These are phyloP conservation scores for Anguilla marmorata DNA, from an alignment of 2,797 vertebrate species.

Conservation along the genomic window DNA sequence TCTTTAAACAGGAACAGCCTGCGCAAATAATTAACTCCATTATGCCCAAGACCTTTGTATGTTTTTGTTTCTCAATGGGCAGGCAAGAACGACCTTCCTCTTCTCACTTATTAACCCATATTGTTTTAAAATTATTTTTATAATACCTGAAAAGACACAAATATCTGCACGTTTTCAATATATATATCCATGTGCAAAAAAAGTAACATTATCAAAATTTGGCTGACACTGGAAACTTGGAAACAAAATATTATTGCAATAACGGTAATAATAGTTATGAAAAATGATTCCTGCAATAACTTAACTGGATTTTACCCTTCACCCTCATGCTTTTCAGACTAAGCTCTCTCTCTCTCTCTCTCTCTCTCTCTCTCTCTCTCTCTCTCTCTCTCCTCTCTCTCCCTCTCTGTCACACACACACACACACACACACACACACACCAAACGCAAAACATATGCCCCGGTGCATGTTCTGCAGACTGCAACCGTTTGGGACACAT, in stretches of 20 bases:
- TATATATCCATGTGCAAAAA: background rate
- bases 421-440: background rate
- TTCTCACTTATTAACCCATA: background rate
- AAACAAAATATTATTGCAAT: background rate
- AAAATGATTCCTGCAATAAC: background rate
- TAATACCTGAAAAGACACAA: background rate
- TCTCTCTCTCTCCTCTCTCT: background rate
- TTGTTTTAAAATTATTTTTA: background rate
- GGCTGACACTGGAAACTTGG: background rate
- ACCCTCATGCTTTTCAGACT: background rate
- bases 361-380: background rate
- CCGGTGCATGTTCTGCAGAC: too few species aligned
- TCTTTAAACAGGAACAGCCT: background rate
- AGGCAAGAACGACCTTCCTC: background rate
- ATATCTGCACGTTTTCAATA: background rate
- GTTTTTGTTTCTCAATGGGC: background rate
- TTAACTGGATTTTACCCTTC: background rate
- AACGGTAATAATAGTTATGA: background rate
- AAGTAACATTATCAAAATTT: background rate
- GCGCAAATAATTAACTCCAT: background rate
- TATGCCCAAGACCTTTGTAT: background rate
- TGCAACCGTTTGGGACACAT: too few species aligned
- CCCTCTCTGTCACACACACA: background rate
- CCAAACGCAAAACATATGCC: background rate
- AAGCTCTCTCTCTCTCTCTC: background rate